Evolutionary conservation across 2,113 vertebrate species (phyloP), one percentile per base, ranked within the genome.

Genomic region (Engystomops pustulosus): DNA sequence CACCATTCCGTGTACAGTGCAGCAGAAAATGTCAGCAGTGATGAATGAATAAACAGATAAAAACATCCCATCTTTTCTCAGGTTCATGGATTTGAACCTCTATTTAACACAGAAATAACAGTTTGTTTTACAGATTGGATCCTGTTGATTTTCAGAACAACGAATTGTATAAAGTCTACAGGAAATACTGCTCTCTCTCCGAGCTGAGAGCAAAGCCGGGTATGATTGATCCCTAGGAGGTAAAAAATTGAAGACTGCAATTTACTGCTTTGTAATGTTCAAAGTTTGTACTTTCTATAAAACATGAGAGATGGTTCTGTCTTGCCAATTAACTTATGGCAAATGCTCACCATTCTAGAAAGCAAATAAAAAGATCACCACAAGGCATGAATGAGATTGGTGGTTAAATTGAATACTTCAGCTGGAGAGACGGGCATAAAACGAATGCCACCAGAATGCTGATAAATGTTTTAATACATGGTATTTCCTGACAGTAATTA

Each of bases 261-360:
- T 93, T 94, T 93, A 94, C 87, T 90, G 88, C 86, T 89, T 89
- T 93, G 91, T 94, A 94, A 90, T 92, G 91, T 93, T 94, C 89
- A 88, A 87, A 89, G 91, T 93, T 91, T 93, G 89, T 92, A 88
- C 90, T 93, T 89, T 93, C 92, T 93, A 93, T 93, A 93, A 93
- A 94, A 93, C 91, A 94, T 93, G 91, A 94, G 93, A 93, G 93
- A 91, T 90, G 91, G 12, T 93, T 93, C 90, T 91, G 92, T 92
- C 90, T 93, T 88, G 91, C 91, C 92, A 93, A 93, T 93, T 93
- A 94, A 91, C 91, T 94, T 92, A 93, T 90, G 91, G 90, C 91
- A 93, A 92, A 87, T 90, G 89, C 89, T 90, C 86, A 89, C 27
- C 10, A 86, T 87, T 88, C 91, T 94, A 88, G 92, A 88, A 94